Evolutionary conservation across 2,888 invertebrate species (phyloP).

Genomic region (Drepana falcataria): DNA sequence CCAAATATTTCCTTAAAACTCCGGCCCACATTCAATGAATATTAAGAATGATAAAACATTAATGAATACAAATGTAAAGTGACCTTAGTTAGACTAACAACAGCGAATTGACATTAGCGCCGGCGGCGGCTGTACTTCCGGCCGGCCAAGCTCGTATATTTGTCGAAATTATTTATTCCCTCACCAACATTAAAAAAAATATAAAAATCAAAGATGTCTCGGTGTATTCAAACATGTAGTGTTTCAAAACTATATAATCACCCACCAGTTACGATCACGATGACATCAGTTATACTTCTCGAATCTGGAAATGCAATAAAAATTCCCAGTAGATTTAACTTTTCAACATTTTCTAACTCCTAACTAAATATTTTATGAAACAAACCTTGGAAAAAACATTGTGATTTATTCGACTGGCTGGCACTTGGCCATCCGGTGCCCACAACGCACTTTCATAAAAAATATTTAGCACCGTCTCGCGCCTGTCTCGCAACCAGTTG

Average conservation of each 20-base stretch:
- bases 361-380: too few relatives aligned
- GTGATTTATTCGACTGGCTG: conserved; percentile 30
- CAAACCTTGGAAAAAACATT: background rate
- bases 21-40: background rate
- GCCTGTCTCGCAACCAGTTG: conserved; percentile 30
- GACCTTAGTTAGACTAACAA: background rate
- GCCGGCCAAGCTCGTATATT: background rate
- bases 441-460: conserved; percentile 35
- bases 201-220: too few relatives aligned
- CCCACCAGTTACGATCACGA: too few relatives aligned
- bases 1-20: background rate
- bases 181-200: too few relatives aligned
- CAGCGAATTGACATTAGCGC: background rate
- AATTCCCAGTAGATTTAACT: too few relatives aligned
- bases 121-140: background rate
- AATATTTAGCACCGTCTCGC: conserved; percentile 33
- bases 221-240: too few relatives aligned
- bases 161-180: background rate
- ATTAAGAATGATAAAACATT: background rate
- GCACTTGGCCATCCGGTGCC: conserved; percentile 35
- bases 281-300: too few relatives aligned
- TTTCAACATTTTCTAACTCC: too few relatives aligned
- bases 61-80: background rate
- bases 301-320: too few relatives aligned
- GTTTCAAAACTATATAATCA: too few relatives aligned